Evolutionary conservation across 1,140 invertebrate genomes (phyloP), one percentile per base, ranked within the genome.

Genomic region (Lutraria rhynchaena): DNA sequence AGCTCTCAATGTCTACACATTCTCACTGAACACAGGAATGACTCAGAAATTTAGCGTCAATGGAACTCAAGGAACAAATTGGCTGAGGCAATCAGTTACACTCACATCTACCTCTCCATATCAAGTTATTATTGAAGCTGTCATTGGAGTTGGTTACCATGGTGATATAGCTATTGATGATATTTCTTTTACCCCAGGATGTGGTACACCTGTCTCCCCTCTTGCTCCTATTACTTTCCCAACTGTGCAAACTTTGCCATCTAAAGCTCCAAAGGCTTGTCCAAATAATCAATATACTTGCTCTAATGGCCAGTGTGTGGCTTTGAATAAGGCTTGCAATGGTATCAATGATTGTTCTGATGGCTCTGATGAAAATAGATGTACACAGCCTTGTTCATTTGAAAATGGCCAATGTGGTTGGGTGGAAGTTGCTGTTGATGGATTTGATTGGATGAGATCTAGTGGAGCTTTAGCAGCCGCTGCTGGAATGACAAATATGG

Each of bases 151-250:
- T 57, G 95, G 95, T 67, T 94, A 93, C 53, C 90, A 95, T 85
- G 95, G 95, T 22, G 95, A 96, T 83, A 95, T 96, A 87, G 95
- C 95, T 4, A 94, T 96, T 27, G 95, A 96, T 89, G 95, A 96
- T 81, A 93, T 96, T 31, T 89, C 89, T n/a, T 91, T 93, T 31
- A 90, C 91, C 27, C 87, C 89, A 44, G 92, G 87, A 4, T 90
- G 89, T 86, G 80, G 82, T n/a, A 86, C 85, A 49, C 74, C 82
- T 35, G 60, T 76, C 33, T 29, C 31, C 22, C 61, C 81, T 29
- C 49, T 49, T 33, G 22, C 33, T 2, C 41, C 82, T n/a, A 0
- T 33, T 19, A 75, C 71, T 24, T 51, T 49, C n/a, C 33, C 53
- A 29, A 84, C 74, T 35, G 67, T 55, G 24, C 33, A 82, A 53